A percentile compares a stretch with the other conserved stretches of the same genome.
Conservation (phyloP, 2,797 vertebrate species). For the Lithobates pipiens region DNA sequence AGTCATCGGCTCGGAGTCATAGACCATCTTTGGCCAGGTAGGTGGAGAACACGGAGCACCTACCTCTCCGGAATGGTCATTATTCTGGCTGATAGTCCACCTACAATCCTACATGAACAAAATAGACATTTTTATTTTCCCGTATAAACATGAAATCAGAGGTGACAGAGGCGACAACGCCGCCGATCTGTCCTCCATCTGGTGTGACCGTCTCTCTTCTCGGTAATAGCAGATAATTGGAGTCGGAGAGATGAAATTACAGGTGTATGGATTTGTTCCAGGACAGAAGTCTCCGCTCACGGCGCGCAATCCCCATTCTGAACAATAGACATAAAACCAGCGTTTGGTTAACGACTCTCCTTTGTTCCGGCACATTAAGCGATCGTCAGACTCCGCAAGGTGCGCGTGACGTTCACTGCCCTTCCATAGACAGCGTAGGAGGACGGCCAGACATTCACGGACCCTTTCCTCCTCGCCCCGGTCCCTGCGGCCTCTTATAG, state of each 20-base stretch:
- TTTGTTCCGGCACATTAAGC: constrained; percentile 61
- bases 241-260: constrained; percentile 52
- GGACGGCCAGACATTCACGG: constrained; percentile 12
- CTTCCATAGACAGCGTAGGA: constrained; percentile 15
- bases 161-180: constrained; percentile 42
- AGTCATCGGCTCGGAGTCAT: too few relatives aligned
- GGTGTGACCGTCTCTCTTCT: constrained; percentile 11
- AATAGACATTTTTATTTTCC: constrained; percentile 24
- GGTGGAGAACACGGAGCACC: neutral
- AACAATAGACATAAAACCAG: constrained; percentile 53
- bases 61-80: constrained; percentile 6
- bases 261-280: constrained; percentile 59
- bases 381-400: constrained; percentile 31
- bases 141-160: constrained; percentile 31
- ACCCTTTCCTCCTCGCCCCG: constrained; percentile 32
- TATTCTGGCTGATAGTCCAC: constrained; percentile 9
- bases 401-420: constrained; percentile 38
- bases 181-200: constrained; percentile 54
- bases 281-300: constrained; percentile 41
- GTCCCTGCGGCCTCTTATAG: constrained; percentile 20
- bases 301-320: constrained; percentile 29
- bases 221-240: constrained; percentile 36
- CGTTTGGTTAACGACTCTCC: constrained; percentile 50
- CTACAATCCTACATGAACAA: constrained; percentile 32
- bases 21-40: too few relatives aligned